Base-by-base conservation (phyloP, 2,888 invertebrate genomes). In the Palloptera scutellata region DNA sequence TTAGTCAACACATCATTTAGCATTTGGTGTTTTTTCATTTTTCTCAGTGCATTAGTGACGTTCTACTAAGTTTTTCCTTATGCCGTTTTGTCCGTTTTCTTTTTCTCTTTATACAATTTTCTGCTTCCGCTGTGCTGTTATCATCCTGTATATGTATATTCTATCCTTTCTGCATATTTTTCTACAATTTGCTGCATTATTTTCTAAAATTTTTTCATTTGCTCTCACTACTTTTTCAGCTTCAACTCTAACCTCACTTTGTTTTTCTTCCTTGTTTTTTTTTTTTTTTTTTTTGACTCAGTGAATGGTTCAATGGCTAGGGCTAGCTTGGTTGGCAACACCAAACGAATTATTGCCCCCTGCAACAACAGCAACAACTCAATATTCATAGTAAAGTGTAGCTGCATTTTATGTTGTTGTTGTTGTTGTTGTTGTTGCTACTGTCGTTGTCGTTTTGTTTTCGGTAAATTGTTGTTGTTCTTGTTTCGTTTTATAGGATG, bases 361-460 rank as follows among this genome's bases (percentile, higher is more conserved):
- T 13, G 12, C 48, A 48, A 11, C 48, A n/a, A 15, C 13, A 10
- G 5, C 4, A 15, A 15, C 48, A 48, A 48, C 11, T 48, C 48
- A 48, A 48, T 48, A 10, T 48, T 48, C 48, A 15, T n/a, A n/a
- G n/a, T n/a, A n/a, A n/a, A n/a, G n/a, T n/a, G 48, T 48, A 48
- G 13, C 15, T 48, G 48, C 15, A 15, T 8, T 61, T 30, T 20
- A 13, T 15, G 1, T 11, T 52, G 30, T 52, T 61, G 62, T 42
- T 15, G 42, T 20, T 62, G 19, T 42, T 6, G 41, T 62, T 62
- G 19, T 53, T 19, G 30, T 20, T 30, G 17, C 8, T 52, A 11
- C 17, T 51, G 54, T 62, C 54, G 43, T 53, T 30, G 52, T 55
- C 12, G 17, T n/a, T 63, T n/a, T 13, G 5, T 15, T 48, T 48